Base-by-base conservation (phyloP, 2,797 vertebrate genomes). In the Neopelma chrysocephalum region DNA sequence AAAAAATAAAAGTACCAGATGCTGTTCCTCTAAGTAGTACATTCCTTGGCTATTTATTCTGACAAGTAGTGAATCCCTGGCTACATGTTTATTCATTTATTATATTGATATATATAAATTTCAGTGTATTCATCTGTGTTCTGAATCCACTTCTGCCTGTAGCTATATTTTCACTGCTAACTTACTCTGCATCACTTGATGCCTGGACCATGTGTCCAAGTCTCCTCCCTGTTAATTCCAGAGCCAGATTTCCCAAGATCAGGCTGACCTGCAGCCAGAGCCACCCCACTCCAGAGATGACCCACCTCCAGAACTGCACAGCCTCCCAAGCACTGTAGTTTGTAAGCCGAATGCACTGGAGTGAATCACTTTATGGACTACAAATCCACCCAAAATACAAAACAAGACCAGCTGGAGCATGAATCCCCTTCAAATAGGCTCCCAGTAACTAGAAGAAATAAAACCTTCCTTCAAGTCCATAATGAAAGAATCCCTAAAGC, bases 321-420 rank as follows among this genome's bases (percentile, higher is more conserved):
- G 38, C 8, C 16, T 29, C 61, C 56, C 19, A 26, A 78, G 31
- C 11, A 34, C n/a, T 10, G 18, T 1, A 36, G 38, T 4, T 34
- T 38, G 23, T 26, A 50, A 80, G n/a, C 15, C 11, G 8, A 50
- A 4, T 0, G 1, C 40, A 70, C 32, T 7, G 17, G 6, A 9
- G 1, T 27, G 8, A 60, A 38, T 8, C 4, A 12, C 6, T 82
- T 68, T 2, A 68, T 3, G 5, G 17, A 17, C 34, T 47, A 26
- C 0, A 1, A 71, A 54, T 8, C 31, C n/a, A 26, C 26, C 16
- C 29, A 19, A 65, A 77, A 84, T 0, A 78, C 7, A 66, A 9
- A 47, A 0, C 3, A 29, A 50, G 14, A 62, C 9, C 27, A 68
- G 15, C 10, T 36, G 26, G 51, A 72, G 26, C 42, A 75, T 1